Percentiles rank a stretch among this genome's conserved stretches.
phyloP scores from a whole-genome alignment of 1,140 invertebrate genomes.

The Drosophila asahinai region DNA sequence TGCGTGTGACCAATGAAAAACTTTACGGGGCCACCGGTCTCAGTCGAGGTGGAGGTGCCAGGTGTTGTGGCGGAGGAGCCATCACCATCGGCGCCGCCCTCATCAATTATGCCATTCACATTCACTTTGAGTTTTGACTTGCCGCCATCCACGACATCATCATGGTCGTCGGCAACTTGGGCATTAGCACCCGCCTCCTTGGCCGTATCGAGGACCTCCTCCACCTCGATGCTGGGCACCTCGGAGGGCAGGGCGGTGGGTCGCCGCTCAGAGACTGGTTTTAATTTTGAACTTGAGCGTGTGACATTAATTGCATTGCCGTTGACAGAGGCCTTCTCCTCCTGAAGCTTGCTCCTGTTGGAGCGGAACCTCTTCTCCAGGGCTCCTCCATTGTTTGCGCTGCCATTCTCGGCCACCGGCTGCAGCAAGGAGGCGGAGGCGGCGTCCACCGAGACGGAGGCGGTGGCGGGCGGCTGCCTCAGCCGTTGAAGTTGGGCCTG shows the following conservation, averaged over 20 bases:
- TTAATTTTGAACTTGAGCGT: constrained; percentile 75
- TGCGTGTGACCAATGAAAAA: constrained; percentile 83
- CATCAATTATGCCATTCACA: constrained; percentile 82
- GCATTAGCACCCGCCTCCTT: constrained; percentile 4
- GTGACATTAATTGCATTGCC: constrained; percentile 76
- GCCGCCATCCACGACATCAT: constrained; percentile 36
- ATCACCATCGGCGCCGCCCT: constrained; percentile 36
- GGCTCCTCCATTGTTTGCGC: constrained; percentile 28
- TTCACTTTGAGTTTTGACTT: constrained; percentile 70
- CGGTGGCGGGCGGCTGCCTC: constrained; percentile 32
- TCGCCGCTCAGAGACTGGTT: constrained; percentile 79
- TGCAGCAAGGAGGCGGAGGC: constrained; percentile 32
- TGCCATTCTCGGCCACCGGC: constrained; percentile 50
- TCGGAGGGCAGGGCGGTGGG: constrained; percentile 76
- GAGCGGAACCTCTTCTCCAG: constrained; percentile 52
- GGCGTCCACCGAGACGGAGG: constrained; percentile 8
- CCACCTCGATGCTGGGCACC: constrained; percentile 57
- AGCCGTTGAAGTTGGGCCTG: constrained; percentile 71
- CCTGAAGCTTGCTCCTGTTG: constrained; percentile 36
- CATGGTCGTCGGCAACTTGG: constrained; percentile 18
- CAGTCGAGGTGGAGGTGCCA: constrained; percentile 36
- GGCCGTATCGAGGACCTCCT: constrained; percentile 2
- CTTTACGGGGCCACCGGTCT: constrained; percentile 66
- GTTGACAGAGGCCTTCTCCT: constrained; percentile 33
- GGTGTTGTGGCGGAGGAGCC: constrained; percentile 28